phyloP scores from a whole-genome alignment of 2,113 vertebrate species.

The Ptilonorhynchus violaceus region DNA sequence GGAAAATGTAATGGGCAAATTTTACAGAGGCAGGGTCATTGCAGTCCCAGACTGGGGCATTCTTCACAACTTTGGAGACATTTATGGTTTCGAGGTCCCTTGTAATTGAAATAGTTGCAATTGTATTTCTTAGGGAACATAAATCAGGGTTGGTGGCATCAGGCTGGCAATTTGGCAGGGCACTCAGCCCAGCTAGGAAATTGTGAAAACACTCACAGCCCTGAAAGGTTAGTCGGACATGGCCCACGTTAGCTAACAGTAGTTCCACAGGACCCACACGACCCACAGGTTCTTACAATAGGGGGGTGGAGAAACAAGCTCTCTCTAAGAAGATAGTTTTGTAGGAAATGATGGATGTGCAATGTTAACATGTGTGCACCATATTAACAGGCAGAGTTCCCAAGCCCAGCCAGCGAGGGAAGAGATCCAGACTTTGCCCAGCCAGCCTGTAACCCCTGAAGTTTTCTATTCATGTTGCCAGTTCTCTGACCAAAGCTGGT shows the following conservation, averaged over 20 bases:
- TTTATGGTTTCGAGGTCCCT: not conserved
- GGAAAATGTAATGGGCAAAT: not conserved
- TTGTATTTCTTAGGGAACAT: not conserved
- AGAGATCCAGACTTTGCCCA: not conserved
- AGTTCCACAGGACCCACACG: accelerated
- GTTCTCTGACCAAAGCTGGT: not conserved
- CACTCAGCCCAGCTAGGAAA: not conserved
- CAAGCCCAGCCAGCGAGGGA: not conserved
- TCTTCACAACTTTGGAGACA: not conserved
- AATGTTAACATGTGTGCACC: not conserved
- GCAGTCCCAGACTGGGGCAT: not conserved
- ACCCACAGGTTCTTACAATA: not conserved
- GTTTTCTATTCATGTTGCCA: not conserved
- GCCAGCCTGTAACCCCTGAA: not conserved
- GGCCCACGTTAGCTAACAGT: not conserved
- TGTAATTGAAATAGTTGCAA: not conserved
- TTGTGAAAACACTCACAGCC: not conserved
- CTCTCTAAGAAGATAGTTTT: not conserved
- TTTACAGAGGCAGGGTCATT: not conserved
- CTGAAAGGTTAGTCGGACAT: not conserved
- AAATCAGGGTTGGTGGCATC: not conserved
- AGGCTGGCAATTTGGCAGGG: not conserved
- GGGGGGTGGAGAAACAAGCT: not conserved
- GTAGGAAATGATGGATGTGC: not conserved
- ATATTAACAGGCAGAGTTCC: not conserved